Evolutionary conservation across 53 echinoderm and acorn worm species (phyloP).

Genomic region (Echinometra lucunter): DNA sequence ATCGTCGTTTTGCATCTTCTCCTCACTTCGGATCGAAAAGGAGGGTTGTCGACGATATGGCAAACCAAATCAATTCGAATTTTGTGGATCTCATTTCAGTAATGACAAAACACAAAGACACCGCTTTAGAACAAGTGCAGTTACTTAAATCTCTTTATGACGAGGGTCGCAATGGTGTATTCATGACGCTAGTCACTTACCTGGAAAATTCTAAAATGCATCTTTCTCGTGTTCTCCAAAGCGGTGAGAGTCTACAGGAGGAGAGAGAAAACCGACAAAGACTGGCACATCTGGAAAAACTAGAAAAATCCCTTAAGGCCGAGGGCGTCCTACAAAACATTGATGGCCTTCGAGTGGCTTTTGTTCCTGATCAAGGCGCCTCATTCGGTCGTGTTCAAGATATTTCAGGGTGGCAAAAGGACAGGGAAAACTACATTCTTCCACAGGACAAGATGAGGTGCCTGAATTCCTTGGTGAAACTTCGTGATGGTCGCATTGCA

Average conservation of each 20-base stretch:
- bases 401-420: not conserved
- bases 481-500: not conserved
- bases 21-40: not conserved
- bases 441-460: not conserved
- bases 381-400: not conserved
- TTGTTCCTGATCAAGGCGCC: not conserved
- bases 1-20: not conserved
- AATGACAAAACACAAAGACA: not conserved
- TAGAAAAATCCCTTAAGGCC: not conserved
- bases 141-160: not conserved
- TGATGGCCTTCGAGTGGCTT: not conserved
- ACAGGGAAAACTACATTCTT: not conserved
- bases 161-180: not conserved
- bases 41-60: not conserved
- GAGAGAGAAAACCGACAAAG: slow-evolving; percentile 2
- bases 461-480: not conserved
- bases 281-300: not conserved
- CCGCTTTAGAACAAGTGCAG: not conserved
- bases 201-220: not conserved
- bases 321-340: not conserved
- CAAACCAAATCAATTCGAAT: not conserved
- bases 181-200: not conserved
- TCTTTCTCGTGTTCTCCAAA: not conserved
- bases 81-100: not conserved
- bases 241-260: not conserved